These are phyloP conservation scores for Todiramphus chloris DNA, from an alignment of 2,113 vertebrate genomes.

Conservation along the genomic window DNA sequence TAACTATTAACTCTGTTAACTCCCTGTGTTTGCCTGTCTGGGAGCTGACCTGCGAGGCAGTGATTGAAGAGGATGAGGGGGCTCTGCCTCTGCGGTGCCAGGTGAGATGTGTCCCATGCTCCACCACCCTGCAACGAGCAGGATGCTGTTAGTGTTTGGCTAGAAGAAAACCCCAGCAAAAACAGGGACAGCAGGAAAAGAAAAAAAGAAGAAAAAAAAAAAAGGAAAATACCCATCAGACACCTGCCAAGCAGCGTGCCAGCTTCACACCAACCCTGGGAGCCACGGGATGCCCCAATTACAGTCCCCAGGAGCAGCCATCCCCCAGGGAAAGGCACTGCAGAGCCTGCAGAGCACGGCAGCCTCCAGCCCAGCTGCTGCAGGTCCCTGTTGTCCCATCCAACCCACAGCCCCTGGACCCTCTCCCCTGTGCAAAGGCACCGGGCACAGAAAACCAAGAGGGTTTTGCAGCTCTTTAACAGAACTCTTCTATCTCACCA, in stretches of 20 bases:
- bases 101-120: background rate
- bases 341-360: accelerated
- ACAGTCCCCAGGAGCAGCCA: accelerated
- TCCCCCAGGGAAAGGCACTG: background rate
- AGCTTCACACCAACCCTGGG: background rate
- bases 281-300: background rate
- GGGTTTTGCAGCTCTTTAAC: background rate
- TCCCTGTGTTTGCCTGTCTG: background rate
- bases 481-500: accelerated
- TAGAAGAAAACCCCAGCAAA: background rate
- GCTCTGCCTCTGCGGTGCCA: background rate
- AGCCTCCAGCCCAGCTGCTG: background rate
- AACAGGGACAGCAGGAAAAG: background rate
- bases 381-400: accelerated
- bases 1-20: background rate
- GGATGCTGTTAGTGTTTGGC: background rate
- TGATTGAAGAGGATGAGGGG: background rate
- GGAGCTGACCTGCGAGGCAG: background rate
- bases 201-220: background rate
- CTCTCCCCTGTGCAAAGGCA: background rate
- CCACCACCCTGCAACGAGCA: background rate
- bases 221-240: background rate
- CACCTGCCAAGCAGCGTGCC: background rate
- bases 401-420: accelerated
- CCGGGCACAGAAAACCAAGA: accelerated